Conservation (phyloP, 2,797 vertebrate species). For the Mus spretus region DNA sequence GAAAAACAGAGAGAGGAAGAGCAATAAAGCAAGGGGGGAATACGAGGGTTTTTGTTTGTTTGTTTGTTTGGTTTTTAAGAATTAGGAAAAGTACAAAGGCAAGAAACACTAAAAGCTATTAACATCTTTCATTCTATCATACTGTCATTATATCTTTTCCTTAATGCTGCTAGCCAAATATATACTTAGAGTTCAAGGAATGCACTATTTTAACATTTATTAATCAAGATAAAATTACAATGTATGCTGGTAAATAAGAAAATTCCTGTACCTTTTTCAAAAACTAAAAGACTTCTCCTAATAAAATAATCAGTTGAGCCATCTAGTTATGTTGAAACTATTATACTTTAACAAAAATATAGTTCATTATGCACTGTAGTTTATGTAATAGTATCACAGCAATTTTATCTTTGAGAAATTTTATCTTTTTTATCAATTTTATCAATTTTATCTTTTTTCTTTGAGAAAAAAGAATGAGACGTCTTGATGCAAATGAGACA, state of each 20-base stretch:
- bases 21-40: fast-evolving
- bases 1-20: too few relatives aligned
- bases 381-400: neutral
- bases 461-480: constrained; percentile 52
- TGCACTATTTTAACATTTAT: neutral
- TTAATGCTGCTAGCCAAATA: neutral
- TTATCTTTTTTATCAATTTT: too few relatives aligned
- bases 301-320: neutral
- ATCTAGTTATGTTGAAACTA: neutral
- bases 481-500: constrained; percentile 33
- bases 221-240: constrained; percentile 30
- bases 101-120: neutral
- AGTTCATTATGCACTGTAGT: neutral
- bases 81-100: neutral
- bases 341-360: neutral
- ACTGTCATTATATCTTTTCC: neutral
- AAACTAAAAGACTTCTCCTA: constrained; percentile 18
- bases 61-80: neutral
- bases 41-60: neutral
- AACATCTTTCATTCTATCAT: neutral
- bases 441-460: too few relatives aligned
- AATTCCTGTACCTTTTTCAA: neutral
- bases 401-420: too few relatives aligned
- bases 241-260: neutral
- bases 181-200: neutral